phyloP scores from a whole-genome alignment of 2,797 vertebrate genomes.

The Danio albolineatus region DNA sequence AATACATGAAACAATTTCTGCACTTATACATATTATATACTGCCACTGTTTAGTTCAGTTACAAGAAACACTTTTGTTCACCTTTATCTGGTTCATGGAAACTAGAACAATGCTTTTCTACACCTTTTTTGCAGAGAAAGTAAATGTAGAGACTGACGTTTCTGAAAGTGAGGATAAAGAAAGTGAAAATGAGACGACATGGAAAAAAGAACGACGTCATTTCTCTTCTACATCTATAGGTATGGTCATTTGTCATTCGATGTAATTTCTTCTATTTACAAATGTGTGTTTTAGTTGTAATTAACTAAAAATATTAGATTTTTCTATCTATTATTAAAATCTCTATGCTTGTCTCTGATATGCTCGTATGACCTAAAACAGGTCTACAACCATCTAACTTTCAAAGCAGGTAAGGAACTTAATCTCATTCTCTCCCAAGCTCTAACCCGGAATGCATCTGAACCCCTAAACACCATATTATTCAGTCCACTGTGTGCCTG shows the following conservation, averaged over 20 bases:
- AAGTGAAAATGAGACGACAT: neutral
- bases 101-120: no score
- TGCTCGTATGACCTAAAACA: neutral
- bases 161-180: conserved; percentile 7
- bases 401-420: conserved; percentile 3
- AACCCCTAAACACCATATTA: neutral
- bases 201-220: neutral
- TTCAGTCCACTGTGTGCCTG: neutral
- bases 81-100: no score
- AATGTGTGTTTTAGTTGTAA: neutral
- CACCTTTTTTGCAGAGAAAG: conserved; percentile 6
- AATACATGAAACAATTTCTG: no score
- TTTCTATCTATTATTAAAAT: neutral
- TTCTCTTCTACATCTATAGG: neutral
- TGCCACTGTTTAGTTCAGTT: no score
- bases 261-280: neutral
- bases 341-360: neutral
- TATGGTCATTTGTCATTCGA: neutral
- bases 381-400: neutral
- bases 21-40: no score
- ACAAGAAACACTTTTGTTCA: no score
- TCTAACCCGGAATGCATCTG: neutral
- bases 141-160: neutral
- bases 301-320: conserved; percentile 1
- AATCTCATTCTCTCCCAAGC: neutral